Base-by-base conservation (phyloP, 2,113 vertebrate genomes). In the Pomatorhinus ruficollis region DNA sequence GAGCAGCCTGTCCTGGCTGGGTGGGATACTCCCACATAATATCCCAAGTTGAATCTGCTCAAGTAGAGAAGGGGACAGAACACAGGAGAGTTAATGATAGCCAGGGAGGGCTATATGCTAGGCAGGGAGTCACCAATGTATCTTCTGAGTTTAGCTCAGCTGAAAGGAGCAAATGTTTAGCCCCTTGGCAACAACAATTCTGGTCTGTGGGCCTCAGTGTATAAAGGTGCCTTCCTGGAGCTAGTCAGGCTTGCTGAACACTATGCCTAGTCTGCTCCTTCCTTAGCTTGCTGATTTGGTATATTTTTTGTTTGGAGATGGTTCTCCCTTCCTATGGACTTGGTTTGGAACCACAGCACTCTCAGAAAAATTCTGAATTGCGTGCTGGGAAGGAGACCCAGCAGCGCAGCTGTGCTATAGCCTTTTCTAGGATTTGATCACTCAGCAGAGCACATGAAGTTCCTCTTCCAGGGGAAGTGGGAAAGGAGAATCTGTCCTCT, bases 391-490 rank as follows among this genome's bases (percentile, higher is more conserved):
- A 50, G 31, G 33, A 83, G n/a, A 18, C 12, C 5, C 40, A 54
- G 37, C 0, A 7, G 13, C 63, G 52, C 56, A 47, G 22, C 24
- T 70, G 18, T 50, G 54, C 33, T 6, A 1, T 19, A 39, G 16
- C 37, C 47, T 92, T 63, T 83, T 66, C 35, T 83, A 2, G 3
- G 12, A 64, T 70, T 25, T 56, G 35, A 59, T 7, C 6, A 11
- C 5, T 13, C 2, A 1, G 37, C 35, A 31, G 9, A 85, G 10
- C 0, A 0, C 7, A n/a, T 21, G 44, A 84, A 76, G 28, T 35
- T 96, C 28, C 24, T 75, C 14, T 59, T 44, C 28, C 15, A 56
- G 45, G 22, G 16, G 10, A 79, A 71, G 25, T 15, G 6, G 24
- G 64, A 33, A 87, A 92, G 30, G 40, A 80, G 33, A 35, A 81